Base-by-base conservation (phyloP, 2,113 vertebrate genomes). In the Pogonocichla stellata region DNA sequence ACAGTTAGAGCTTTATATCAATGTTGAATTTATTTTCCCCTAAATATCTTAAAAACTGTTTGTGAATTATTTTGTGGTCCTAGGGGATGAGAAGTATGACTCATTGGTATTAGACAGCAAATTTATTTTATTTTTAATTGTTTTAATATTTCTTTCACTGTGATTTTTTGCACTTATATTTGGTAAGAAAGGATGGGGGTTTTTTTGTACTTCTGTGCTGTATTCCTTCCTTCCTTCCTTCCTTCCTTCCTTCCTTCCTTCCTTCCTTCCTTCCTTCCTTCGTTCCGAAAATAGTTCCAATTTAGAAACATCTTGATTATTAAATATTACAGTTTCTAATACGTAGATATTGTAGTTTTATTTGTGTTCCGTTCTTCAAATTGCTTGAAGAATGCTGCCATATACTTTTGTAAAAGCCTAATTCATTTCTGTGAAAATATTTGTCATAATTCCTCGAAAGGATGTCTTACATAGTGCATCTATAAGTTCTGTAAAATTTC, bases 401-500 rank as follows among this genome's bases (percentile, higher is more conserved):
- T 96, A 96, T 95, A 73, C 88, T 57, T 56, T 31, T 92, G 72
- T 96, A 95, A 95, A 96, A 96, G 72, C 82, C 65, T 87, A 93
- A 81, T 72, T 91, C 6, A 57, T 96, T 96, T 97, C 31, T 94
- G 53, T 90, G 64, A 81, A 92, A 78, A 95, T 58, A 93, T 95
- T 91, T 96, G 64, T 94, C 96, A 75, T 92, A 95, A 95, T 96
- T 97, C 79, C 50, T 92, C 33, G 80, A 78, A 92, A 96, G 58
- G 50, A 62, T 90, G 34, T 71, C 53, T 97, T 90, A 82, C 34
- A 66, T 69, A 86, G 29, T 91, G 40, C 36, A 86, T 82, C 56
- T 94, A 8, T 87, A 94, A 94, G 93, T 92, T 40, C 69, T 84
- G 56, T 77, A 91, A 81, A 38, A 96, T 93, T 91, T 97, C 58